Percentiles rank a stretch among this genome's conserved stretches.
These are phyloP conservation scores for Vombatus ursinus DNA, from an alignment of 2,113 vertebrate genomes.

Conservation along the genomic window DNA sequence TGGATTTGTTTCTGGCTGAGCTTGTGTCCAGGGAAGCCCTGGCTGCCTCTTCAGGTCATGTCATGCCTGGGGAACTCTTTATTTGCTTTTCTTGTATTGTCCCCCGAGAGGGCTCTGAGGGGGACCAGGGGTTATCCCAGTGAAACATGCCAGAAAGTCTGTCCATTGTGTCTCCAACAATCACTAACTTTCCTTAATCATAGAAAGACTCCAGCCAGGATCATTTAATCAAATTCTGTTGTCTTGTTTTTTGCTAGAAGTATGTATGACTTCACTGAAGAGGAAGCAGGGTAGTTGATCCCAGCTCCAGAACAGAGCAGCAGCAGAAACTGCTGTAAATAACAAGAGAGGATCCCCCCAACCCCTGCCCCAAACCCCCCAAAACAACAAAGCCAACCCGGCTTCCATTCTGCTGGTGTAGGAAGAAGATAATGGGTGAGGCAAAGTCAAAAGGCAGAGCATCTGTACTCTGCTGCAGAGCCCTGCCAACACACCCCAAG, in stretches of 20 bases:
- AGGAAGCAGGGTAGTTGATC: background rate
- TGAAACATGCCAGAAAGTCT: background rate
- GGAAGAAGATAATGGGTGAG: background rate
- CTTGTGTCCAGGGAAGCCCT: no score
- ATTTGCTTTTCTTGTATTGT: accelerated
- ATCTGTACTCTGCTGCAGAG: no score
- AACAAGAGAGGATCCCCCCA: background rate
- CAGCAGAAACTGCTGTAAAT: background rate
- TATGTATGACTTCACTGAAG: background rate
- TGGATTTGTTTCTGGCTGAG: background rate
- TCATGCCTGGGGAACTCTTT: background rate
- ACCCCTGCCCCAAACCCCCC: background rate
- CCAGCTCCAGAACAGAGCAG: background rate
- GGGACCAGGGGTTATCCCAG: background rate
- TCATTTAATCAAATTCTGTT: background rate
- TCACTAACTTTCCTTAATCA: background rate
- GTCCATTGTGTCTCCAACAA: background rate
- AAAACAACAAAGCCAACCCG: background rate
- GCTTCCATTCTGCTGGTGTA: background rate
- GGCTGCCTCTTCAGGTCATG: background rate
- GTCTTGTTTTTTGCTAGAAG: background rate
- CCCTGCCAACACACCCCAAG: background rate
- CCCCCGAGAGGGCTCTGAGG: accelerated
- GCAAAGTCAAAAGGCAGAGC: background rate
- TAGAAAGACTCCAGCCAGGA: background rate